Evolutionary conservation across 2,888 invertebrate genomes (phyloP).

Genomic region (Caenorhabditis becei): DNA sequence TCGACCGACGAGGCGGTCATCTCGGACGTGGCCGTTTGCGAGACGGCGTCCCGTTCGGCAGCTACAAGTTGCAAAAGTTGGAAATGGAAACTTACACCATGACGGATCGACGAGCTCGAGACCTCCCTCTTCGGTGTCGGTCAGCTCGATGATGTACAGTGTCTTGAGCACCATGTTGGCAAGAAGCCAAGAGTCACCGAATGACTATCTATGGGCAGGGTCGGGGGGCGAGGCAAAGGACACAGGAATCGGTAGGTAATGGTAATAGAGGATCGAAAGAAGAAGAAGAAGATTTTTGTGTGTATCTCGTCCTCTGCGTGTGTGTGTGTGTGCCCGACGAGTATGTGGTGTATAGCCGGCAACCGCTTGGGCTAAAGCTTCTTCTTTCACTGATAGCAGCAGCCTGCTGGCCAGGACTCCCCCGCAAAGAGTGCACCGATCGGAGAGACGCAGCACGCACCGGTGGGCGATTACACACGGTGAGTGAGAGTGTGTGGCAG

Average conservation of each 20-base stretch:
- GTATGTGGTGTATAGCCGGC: slow-evolving; percentile 56
- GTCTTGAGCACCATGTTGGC: slow-evolving; percentile 77
- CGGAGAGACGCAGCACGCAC: slow-evolving; percentile 57
- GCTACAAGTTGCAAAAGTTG: slow-evolving; percentile 63
- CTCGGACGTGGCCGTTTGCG: slow-evolving; percentile 69
- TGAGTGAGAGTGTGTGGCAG: slow-evolving; percentile 46
- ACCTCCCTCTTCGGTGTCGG: slow-evolving; percentile 81
- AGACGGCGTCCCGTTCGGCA: slow-evolving; percentile 71
- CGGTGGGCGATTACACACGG: slow-evolving; percentile 65
- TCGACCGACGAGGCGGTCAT: slow-evolving; percentile 69
- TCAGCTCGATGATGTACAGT: slow-evolving; percentile 80
- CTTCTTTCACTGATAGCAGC: slow-evolving; percentile 58
- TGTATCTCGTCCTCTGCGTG: slow-evolving; percentile 42
- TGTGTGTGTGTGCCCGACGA: slow-evolving; percentile 25
- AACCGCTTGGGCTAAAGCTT: slow-evolving; percentile 41
- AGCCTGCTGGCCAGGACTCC: slow-evolving; percentile 14
- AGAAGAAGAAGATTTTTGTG: slow-evolving; percentile 48
- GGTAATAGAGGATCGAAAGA: slow-evolving; percentile 30
- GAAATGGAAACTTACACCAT: slow-evolving; percentile 78
- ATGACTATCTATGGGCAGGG: slow-evolving; percentile 19
- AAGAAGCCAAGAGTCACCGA: slow-evolving; percentile 23
- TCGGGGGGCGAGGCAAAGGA: neutral
- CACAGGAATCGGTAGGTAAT: slow-evolving; percentile 14
- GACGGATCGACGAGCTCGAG: slow-evolving; percentile 81
- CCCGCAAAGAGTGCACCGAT: slow-evolving; percentile 23